Conservation (phyloP, 2,888 invertebrate genomes). For the Ochropleura leucogaster region DNA sequence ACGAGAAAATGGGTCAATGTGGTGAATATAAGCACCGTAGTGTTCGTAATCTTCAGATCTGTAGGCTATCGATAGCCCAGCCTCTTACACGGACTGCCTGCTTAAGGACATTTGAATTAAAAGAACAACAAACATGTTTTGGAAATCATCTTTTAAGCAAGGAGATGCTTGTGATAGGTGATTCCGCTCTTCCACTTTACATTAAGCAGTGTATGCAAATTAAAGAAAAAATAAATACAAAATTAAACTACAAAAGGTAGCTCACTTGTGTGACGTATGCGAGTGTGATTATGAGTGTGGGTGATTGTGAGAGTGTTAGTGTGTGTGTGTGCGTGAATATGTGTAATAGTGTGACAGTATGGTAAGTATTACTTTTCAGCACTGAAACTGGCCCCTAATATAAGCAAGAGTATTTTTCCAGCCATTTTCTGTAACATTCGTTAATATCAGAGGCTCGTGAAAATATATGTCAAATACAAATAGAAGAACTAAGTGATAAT, state of each 20-base stretch:
- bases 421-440: background rate
- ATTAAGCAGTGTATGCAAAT: no score
- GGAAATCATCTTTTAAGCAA: no score
- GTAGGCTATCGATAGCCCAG: slow-evolving; percentile 21
- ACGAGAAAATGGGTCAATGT: slow-evolving; percentile 34
- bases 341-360: no score
- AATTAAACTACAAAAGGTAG: no score
- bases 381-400: background rate
- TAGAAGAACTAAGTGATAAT: slow-evolving; percentile 6
- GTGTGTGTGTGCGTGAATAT: no score
- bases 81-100: background rate
- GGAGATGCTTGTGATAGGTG: no score
- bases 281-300: no score
- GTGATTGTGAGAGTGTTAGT: no score
- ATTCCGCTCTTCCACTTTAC: no score
- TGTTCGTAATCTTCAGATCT: slow-evolving; percentile 37
- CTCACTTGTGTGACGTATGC: no score
- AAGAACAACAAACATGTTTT: background rate
- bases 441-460: slow-evolving; percentile 25
- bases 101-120: background rate
- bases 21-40: slow-evolving; percentile 14
- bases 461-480: slow-evolving; percentile 22
- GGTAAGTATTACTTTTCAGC: no score
- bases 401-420: background rate
- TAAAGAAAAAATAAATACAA: no score